Conservation (phyloP, 2,797 vertebrate genomes). For the Cyprinodon diabolis region DNA sequence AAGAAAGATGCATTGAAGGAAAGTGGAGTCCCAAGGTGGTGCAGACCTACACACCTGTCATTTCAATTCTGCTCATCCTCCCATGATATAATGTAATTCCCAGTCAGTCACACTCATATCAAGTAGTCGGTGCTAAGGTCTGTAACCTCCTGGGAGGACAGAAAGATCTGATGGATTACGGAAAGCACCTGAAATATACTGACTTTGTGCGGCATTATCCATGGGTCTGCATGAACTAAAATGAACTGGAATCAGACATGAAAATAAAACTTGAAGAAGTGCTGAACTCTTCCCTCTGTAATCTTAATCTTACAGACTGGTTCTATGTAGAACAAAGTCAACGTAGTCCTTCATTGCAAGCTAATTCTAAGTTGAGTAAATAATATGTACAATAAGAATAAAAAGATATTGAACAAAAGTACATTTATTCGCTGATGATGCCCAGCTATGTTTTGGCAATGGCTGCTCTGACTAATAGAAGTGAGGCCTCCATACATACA, state of each 20-base stretch:
- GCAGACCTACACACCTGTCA: conserved; percentile 49
- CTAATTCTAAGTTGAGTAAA: not conserved
- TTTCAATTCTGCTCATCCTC: conserved; percentile 36
- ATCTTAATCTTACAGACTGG: not conserved
- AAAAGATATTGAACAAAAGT: too few relatives aligned
- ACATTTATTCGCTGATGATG: too few relatives aligned
- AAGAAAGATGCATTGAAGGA: conserved; percentile 16
- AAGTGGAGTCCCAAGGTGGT: conserved; percentile 16
- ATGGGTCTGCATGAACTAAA: conserved; percentile 12
- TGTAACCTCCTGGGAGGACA: conserved; percentile 16
- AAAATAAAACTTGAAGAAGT: conserved; percentile 40
- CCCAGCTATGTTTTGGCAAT: too few relatives aligned
- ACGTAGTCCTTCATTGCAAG: not conserved
- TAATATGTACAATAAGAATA: too few relatives aligned
- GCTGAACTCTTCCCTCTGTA: conserved; percentile 28
- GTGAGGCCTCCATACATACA: too few relatives aligned
- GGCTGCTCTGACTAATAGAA: too few relatives aligned
- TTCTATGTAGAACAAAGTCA: too few relatives aligned
- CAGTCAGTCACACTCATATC: conserved; percentile 16
- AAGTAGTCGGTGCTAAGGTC: conserved; percentile 35
- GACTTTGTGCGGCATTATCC: conserved; percentile 21
- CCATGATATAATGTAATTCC: conserved; percentile 43
- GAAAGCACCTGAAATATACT: conserved; percentile 22
- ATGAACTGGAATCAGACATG: conserved; percentile 23
- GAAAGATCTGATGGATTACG: conserved; percentile 34